Percentiles rank a stretch among this genome's conserved stretches.
Conservation (phyloP, 1,140 invertebrate genomes). For the Sinella curviseta region DNA sequence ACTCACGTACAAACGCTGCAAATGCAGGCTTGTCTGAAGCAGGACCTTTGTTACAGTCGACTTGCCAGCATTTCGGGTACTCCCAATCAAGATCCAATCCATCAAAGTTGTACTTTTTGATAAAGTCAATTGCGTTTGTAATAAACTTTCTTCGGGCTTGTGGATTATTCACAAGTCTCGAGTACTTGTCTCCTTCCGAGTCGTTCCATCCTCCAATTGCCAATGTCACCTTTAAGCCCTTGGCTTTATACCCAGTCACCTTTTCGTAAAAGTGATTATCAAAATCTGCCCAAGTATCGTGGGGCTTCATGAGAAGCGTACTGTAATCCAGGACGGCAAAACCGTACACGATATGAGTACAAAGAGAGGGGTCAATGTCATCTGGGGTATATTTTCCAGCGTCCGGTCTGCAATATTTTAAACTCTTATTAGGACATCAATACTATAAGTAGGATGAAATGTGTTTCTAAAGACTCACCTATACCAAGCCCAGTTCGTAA, state of each 20-base stretch:
- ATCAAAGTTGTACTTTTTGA: conserved; percentile 81
- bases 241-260: conserved; percentile 73
- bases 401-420: conserved; percentile 65
- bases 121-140: conserved; percentile 70
- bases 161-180: conserved; percentile 73
- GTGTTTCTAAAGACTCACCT: neutral
- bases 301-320: conserved; percentile 73
- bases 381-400: conserved; percentile 78
- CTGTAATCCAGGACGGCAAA: conserved; percentile 83
- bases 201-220: conserved; percentile 90
- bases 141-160: conserved; percentile 70
- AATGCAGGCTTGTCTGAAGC: conserved; percentile 76
- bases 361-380: conserved; percentile 80
- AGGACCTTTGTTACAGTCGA: conserved; percentile 78
- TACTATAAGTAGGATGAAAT: too few relatives aligned
- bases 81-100: conserved; percentile 58
- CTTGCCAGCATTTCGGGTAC: conserved; percentile 80
- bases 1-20: conserved; percentile 69
- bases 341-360: conserved; percentile 88
- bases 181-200: conserved; percentile 81
- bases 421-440: too few relatives aligned
- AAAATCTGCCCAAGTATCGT: conserved; percentile 64
- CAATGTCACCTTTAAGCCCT: conserved; percentile 77
- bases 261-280: conserved; percentile 71
- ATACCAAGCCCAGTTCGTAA: conserved; percentile 88